These are phyloP conservation scores for Tetragonula carbonaria DNA, from an alignment of 2,888 invertebrate species.

Conservation along the genomic window DNA sequence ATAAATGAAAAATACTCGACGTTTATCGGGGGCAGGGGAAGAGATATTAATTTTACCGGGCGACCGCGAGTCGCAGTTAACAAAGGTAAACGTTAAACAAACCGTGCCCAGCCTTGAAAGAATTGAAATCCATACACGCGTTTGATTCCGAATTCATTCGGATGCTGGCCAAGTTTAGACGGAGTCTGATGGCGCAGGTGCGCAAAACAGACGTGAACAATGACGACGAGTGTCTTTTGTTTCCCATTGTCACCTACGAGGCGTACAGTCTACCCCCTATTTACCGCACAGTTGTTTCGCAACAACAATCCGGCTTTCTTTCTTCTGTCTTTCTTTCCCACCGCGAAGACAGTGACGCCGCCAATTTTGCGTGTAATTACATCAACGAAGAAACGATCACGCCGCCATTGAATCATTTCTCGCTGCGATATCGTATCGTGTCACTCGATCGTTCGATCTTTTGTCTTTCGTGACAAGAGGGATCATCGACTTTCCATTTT, in stretches of 20 bases:
- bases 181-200: background rate
- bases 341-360: background rate
- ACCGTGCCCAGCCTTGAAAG: background rate
- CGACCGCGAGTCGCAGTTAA: too few species aligned
- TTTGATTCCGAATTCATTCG: constrained; percentile 5
- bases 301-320: background rate
- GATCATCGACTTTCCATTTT: too few species aligned
- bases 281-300: background rate
- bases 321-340: background rate
- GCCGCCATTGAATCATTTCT: background rate
- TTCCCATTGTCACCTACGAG: background rate
- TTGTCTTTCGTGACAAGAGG: background rate
- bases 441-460: background rate
- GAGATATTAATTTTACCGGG: too few species aligned
- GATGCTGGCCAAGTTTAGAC: background rate
- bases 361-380: background rate
- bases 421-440: too few species aligned
- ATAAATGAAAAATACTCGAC: background rate
- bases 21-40: background rate
- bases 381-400: background rate
- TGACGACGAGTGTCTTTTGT: constrained; percentile 9
- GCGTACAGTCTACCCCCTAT: background rate
- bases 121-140: background rate
- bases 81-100: background rate
- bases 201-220: background rate